Evolutionary conservation across 2,888 invertebrate species (phyloP).

Genomic region (Muscina levida): DNA sequence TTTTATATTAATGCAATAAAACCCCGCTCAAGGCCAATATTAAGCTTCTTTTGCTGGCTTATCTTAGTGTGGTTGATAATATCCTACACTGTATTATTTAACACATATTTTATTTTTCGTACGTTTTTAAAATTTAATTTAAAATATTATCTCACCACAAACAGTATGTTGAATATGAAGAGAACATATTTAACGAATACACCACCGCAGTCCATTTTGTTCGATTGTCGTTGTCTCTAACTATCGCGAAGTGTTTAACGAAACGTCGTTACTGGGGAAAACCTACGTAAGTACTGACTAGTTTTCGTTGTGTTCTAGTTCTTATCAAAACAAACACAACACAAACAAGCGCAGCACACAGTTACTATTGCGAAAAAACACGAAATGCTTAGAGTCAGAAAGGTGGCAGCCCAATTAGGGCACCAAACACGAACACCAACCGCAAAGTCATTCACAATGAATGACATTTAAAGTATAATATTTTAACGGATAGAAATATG

Average conservation of each 20-base stretch:
- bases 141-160: constrained; percentile 84
- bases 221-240: constrained; percentile 11
- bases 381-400: too few species aligned
- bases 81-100: too few species aligned
- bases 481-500: too few species aligned
- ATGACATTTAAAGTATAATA: too few species aligned
- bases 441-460: too few species aligned
- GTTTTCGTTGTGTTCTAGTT: constrained; percentile 5
- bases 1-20: too few species aligned
- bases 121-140: not conserved
- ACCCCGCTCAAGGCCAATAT: too few species aligned
- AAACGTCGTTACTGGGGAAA: constrained; percentile 3
- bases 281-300: constrained; percentile 3
- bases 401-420: too few species aligned
- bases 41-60: too few species aligned
- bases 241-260: constrained; percentile 5
- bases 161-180: constrained; percentile 89
- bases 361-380: not conserved
- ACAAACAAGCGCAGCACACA: too few species aligned
- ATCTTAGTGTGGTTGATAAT: too few species aligned
- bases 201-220: constrained; percentile 86
- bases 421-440: too few species aligned
- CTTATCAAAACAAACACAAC: not conserved
- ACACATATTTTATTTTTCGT: not conserved
- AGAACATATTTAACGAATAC: constrained; percentile 90